phyloP scores from a whole-genome alignment of 1,140 invertebrate species.

The Tenebrio molitor region DNA sequence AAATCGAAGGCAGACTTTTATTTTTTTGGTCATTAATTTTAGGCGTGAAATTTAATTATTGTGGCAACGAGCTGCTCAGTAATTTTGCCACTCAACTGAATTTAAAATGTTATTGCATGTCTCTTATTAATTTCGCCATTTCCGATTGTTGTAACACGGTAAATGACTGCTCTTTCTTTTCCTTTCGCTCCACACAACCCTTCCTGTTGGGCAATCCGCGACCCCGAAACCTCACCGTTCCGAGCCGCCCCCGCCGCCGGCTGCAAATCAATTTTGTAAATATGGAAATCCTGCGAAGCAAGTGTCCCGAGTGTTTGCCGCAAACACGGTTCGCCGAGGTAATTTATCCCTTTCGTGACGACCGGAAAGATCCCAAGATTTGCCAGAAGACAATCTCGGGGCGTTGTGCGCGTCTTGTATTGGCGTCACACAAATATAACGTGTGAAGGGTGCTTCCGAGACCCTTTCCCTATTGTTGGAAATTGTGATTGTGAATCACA shows the following conservation, averaged over 20 bases:
- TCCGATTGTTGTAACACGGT: constrained; percentile 8
- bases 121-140: constrained; percentile 24
- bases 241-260: not conserved
- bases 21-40: constrained; percentile 25
- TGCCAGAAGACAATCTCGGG: constrained; percentile 23
- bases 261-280: constrained; percentile 28
- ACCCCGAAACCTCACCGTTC: too few relatives aligned
- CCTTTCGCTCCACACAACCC: too few relatives aligned
- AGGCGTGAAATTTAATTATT: constrained; percentile 28
- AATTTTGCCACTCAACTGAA: constrained; percentile 24
- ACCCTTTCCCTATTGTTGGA: constrained; percentile 24
- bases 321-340: constrained; percentile 19
- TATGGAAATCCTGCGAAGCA: constrained; percentile 14
- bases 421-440: constrained; percentile 30
- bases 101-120: constrained; percentile 27
- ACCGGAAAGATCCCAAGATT: constrained; percentile 34
- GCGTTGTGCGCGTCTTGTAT: constrained; percentile 28
- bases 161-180: too few relatives aligned
- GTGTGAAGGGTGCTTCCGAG: constrained; percentile 14
- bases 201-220: too few relatives aligned
- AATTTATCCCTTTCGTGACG: constrained; percentile 33
- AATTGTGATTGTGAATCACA: constrained; percentile 19
- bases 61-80: not conserved
- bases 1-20: constrained; percentile 5
- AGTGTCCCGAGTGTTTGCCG: constrained; percentile 25